Evolutionary conservation across 1,140 invertebrate species (phyloP).

Genomic region (Globodera rostochiensis): DNA sequence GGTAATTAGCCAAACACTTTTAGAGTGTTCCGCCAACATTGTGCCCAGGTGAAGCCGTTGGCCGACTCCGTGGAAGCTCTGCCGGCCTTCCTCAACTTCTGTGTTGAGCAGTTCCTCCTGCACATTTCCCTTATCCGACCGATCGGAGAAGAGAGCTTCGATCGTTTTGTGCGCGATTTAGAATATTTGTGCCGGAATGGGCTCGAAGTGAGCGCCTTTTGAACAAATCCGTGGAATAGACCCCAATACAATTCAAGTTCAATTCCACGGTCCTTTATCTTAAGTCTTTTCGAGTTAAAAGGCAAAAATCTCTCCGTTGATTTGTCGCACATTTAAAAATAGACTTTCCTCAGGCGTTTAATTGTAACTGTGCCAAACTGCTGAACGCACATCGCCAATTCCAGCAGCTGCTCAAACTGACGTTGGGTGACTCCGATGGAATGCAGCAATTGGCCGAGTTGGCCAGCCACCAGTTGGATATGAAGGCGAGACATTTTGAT

Average conservation of each 20-base stretch:
- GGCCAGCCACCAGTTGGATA: not conserved
- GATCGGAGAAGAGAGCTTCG: conserved; percentile 9
- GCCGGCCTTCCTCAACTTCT: conserved; percentile 57
- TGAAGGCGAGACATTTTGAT: not conserved
- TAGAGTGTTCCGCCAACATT: conserved; percentile 48
- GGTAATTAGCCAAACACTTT: conserved; percentile 12
- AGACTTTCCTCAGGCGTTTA: conserved; percentile 38
- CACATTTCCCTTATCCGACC: conserved; percentile 55
- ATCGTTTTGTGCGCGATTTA: conserved; percentile 48
- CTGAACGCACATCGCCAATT: conserved; percentile 39
- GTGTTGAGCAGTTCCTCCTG: conserved; percentile 59
- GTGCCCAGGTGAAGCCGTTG: conserved; percentile 48
- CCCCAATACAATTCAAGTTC: no score
- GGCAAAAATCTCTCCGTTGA: not conserved
- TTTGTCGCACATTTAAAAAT: not conserved
- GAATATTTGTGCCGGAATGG: conserved; percentile 42
- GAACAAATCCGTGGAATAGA: no score
- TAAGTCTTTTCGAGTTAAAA: not conserved
- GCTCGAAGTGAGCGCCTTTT: conserved; percentile 36
- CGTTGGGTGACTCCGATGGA: conserved; percentile 25
- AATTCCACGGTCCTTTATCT: no score
- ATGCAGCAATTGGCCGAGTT: not conserved
- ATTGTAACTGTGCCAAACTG: conserved; percentile 52
- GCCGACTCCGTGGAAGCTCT: conserved; percentile 51
- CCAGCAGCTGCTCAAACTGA: conserved; percentile 37